Base-by-base conservation (phyloP, 2,888 invertebrate genomes). In the Cheiracanthium punctorium region DNA sequence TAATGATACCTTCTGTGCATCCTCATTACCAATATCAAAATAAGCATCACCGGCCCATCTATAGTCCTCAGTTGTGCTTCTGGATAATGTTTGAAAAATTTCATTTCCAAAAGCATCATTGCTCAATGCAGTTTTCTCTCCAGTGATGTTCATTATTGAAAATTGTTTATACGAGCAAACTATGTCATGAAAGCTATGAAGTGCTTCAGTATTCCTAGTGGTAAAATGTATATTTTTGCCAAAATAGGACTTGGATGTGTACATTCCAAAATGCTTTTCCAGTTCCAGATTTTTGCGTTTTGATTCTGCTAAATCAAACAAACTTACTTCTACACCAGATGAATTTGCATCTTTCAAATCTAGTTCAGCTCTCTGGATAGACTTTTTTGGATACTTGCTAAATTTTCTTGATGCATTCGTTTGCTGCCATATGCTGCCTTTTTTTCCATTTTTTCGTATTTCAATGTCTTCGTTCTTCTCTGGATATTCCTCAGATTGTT, bases 361-460 rank as follows among this genome's bases (percentile, higher is more conserved):
- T n/a, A n/a, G n/a, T n/a, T n/a, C n/a, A 1, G 20, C 30, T 58
- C 1, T 37, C 58, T 10, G 20, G 17, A 30, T 41, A 70, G 17
- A 24, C 1, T 17, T 43, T 30, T 32, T 67, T 37, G 4, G 65
- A 48, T 14, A 32, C 28, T 2, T 37, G 12, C 37, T 8, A 37
- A 37, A 37, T 37, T 37, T 10, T 48, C 17, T 24, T 24, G 37
- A 24, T 29, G 52, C 14, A 0, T 75, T 29, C 58, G 69, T 70
- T 24, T 82, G 75, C 24, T 75, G 70, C 82, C 82, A 82, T 17
- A 82, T 67, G 5, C 70, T 29, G 28, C n/a, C 29, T 12, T 67
- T 73, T 24, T 12, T 70, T 41, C 8, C 12, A 67, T 14, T 0
- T 28, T 64, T 64, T 20, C 10, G 20, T 28, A 0, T 12, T 12